These are phyloP conservation scores for Bovichtus diacanthus DNA, from an alignment of 2,797 vertebrate species.

Conservation along the genomic window DNA sequence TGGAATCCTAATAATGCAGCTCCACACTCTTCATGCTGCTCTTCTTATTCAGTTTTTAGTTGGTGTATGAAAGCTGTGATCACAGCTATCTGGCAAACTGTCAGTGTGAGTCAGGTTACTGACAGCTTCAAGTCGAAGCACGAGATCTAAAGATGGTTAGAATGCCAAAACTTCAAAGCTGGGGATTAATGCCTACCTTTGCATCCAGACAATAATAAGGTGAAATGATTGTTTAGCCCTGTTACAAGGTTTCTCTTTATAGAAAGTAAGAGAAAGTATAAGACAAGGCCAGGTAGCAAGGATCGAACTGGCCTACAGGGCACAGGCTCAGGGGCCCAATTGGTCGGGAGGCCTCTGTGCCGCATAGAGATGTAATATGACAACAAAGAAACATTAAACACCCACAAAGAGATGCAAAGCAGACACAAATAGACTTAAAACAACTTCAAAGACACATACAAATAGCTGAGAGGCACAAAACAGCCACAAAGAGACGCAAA, in stretches of 20 bases:
- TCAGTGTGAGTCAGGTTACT: not conserved
- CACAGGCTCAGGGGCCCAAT: not conserved
- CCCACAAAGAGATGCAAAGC: not conserved
- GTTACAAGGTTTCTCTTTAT: not conserved
- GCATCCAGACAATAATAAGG: not conserved
- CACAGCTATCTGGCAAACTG: not conserved
- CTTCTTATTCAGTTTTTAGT: constrained; percentile 8
- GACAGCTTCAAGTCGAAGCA: constrained; percentile 48
- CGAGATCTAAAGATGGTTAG: not conserved
- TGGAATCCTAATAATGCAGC: constrained; percentile 66
- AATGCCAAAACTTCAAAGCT: not conserved
- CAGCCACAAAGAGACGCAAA: not conserved
- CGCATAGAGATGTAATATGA: not conserved
- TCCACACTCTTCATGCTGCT: constrained; percentile 30
- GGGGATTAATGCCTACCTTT: not conserved
- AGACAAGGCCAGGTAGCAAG: not conserved
- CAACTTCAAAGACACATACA: no score
- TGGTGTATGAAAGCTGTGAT: not conserved
- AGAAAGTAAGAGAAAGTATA: not conserved
- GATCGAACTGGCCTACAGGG: not conserved
- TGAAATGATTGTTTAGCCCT: not conserved
- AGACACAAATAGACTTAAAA: not conserved
- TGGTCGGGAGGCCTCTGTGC: not conserved
- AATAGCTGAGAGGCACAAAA: no score
- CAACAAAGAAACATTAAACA: not conserved